Conservation (phyloP, 2,888 invertebrate genomes). For the Dasysyrphus tricinctus region DNA sequence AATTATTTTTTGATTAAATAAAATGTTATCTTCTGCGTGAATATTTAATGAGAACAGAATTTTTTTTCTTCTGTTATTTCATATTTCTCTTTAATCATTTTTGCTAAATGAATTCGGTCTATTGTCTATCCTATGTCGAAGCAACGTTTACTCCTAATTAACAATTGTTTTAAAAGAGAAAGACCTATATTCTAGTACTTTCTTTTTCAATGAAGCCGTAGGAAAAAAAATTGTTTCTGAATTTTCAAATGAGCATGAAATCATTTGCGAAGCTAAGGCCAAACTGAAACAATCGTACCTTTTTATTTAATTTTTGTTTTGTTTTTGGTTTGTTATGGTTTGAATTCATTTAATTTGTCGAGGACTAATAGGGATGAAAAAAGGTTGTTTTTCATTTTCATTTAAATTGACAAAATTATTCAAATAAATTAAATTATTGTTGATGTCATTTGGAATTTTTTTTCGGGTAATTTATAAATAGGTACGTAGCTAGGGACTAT, state of each 20-base stretch:
- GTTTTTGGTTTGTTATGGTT: not conserved
- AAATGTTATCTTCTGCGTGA: conserved; percentile 7
- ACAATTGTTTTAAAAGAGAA: conserved; percentile 35
- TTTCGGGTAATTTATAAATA: not conserved
- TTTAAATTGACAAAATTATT: conserved; percentile 32
- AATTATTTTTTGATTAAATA: conserved; percentile 4
- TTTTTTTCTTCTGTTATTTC: not conserved
- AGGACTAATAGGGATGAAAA: conserved; percentile 7
- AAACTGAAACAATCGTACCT: conserved; percentile 15
- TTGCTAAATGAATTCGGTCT: conserved; percentile 9
- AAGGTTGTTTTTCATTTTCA: not conserved
- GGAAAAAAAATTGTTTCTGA: conserved; percentile 19
- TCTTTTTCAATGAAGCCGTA: not conserved
- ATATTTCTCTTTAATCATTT: conserved; percentile 22
- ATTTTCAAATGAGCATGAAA: conserved; percentile 24
- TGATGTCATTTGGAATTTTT: not conserved
- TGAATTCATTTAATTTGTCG: conserved; percentile 15
- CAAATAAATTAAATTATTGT: conserved; percentile 13
- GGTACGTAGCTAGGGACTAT: too few relatives aligned
- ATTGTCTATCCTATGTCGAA: conserved; percentile 15
- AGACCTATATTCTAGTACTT: not conserved
- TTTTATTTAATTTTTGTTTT: not conserved
- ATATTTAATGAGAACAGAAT: conserved; percentile 11
- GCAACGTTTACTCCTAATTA: conserved; percentile 31
- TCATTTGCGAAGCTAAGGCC: conserved; percentile 18